Evolutionary conservation across 2,888 invertebrate species (phyloP), one percentile per base, ranked within the genome.

Genomic region (Athalia cordata): DNA sequence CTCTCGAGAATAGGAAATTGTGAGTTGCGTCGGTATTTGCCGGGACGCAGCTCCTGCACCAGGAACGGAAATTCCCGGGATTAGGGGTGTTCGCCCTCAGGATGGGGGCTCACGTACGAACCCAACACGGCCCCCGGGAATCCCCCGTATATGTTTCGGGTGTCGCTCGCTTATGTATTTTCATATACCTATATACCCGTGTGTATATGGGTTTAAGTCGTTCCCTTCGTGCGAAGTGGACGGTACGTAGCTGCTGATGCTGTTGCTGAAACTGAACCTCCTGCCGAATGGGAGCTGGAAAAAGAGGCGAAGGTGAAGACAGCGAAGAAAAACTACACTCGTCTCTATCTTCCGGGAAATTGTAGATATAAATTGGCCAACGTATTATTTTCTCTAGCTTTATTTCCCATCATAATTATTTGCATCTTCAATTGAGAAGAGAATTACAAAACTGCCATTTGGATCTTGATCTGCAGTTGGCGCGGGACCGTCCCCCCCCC

Each of bases 121-220:
- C 83, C 82, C 85, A 87, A 85, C 87, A 83, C 84, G 85, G 85
- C 87, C 84, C 85, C 70, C 9, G 85, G 82, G 85, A 86, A 68
- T 75, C 59, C 67, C 67, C 62, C 59, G 52, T 72, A 57, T 72
- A 59, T 72, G 57, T 75, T 64, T 64, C 62, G 55, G 62, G 75
- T 75, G 62, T 64, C 62, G 75, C 15, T 72, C 57, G 29, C 29
- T 29, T 72, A 52, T 55, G 68, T 55, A 52, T 52, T 55, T 29
- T 11, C 4, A n/a, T 45, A 11, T 59, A 9, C 5, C 13, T 70
- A 29, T 49, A 50, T 66, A 4, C 7, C n/a, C 9, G 0, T 15
- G 47, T 15, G 4, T 55, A 9, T 52, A 9, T 52, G 52, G 6
- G 13, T 65, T 5, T 68, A 13, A 29, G 13, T 29, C 29, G 29